Evolutionary conservation across 2,113 vertebrate species (phyloP).

Genomic region (Dasyornis broadbenti): DNA sequence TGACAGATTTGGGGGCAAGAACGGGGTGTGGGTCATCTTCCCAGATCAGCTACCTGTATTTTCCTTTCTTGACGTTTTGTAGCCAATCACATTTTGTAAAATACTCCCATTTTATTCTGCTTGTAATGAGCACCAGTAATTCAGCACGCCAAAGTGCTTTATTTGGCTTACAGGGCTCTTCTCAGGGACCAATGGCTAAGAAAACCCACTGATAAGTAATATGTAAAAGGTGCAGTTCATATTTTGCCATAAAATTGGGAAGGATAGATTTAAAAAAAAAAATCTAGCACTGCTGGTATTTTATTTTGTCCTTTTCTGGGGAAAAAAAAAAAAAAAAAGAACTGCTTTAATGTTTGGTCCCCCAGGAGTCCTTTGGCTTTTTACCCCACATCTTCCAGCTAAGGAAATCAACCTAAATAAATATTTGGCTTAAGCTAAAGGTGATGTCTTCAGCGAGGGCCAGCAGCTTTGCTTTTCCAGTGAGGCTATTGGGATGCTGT

Average conservation of each 20-base stretch:
- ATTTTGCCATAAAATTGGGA: background rate
- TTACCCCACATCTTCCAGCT: background rate
- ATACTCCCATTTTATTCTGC: background rate
- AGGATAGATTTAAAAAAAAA: background rate
- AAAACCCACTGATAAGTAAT: background rate
- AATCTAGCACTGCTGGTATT: background rate
- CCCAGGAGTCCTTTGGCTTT: background rate
- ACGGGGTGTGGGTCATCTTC: background rate
- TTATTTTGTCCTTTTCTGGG: background rate
- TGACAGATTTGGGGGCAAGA: background rate
- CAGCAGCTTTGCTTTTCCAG: background rate
- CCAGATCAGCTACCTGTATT: background rate
- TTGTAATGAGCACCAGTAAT: background rate
- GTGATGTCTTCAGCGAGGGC: background rate
- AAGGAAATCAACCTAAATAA: background rate
- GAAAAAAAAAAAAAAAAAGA: background rate
- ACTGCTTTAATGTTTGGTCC: background rate
- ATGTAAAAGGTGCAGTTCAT: background rate
- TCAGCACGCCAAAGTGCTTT: background rate
- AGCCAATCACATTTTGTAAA: background rate
- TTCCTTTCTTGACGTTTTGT: background rate
- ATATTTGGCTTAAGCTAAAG: background rate
- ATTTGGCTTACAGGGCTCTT: background rate
- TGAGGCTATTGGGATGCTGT: background rate
- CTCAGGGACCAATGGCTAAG: background rate